A percentile compares a stretch with the other conserved stretches of the same genome.
phyloP scores from a whole-genome alignment of 2,797 vertebrate genomes.

The Cossypha niveicapilla region DNA sequence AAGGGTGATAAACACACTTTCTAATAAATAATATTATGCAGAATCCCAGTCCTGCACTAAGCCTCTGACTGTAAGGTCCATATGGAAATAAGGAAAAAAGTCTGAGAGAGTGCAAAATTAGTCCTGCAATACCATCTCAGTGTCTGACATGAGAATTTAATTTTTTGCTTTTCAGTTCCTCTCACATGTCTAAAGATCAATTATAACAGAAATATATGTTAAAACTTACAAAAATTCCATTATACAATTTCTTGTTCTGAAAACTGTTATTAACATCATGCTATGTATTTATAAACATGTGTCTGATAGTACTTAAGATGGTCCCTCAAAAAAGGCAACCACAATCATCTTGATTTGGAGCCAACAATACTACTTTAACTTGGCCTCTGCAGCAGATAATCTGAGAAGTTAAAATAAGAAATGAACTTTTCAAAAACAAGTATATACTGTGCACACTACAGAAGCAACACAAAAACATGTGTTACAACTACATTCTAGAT shows the following conservation, averaged over 20 bases:
- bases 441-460: not conserved
- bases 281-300: not conserved
- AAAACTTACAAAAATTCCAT: not conserved
- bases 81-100: not conserved
- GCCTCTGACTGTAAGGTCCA: not conserved
- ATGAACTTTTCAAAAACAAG: not conserved
- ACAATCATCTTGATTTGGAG: not conserved
- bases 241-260: not conserved
- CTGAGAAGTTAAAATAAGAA: not conserved
- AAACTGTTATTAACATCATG: not conserved
- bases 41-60: not conserved
- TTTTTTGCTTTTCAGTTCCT: not conserved
- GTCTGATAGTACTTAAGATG: not conserved
- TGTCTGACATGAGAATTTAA: not conserved
- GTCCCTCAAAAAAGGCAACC: accelerated
- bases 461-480: not conserved
- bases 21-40: not conserved
- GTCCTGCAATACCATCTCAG: not conserved
- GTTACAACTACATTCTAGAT: not conserved
- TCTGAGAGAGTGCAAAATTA: not conserved
- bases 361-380: not conserved
- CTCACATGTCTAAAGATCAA: not conserved
- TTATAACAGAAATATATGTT: not conserved
- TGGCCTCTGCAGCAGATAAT: not conserved
- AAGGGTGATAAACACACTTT: not conserved